A percentile compares a stretch with the other conserved stretches of the same genome.
These are phyloP conservation scores for Aporophyla nigra DNA, from an alignment of 2,888 invertebrate genomes.

Conservation along the genomic window DNA sequence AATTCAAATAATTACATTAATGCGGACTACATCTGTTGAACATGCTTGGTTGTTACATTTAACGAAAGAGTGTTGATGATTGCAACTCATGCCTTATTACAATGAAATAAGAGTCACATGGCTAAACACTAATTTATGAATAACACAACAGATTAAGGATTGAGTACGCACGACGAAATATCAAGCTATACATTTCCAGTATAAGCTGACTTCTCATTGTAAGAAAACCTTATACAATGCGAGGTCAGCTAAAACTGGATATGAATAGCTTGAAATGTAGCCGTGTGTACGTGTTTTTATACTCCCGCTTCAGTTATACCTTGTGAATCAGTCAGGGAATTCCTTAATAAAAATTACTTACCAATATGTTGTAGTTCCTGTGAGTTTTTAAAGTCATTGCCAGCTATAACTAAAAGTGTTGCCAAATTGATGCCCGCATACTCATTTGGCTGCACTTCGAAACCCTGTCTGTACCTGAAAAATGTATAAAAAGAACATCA, in stretches of 20 bases:
- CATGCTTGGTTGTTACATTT: not conserved
- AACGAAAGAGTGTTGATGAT: too few species aligned
- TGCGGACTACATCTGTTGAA: conserved; percentile 7
- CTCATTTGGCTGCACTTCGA: conserved; percentile 99
- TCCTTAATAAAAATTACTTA: conserved; percentile 69
- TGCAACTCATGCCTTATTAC: not conserved
- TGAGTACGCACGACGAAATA: too few species aligned
- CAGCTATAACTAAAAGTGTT: conserved; percentile 98
- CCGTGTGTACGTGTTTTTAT: too few species aligned
- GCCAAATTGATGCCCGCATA: conserved; percentile 99
- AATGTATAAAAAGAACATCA: conserved; percentile 5
- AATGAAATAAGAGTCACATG: not conserved
- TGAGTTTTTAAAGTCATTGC: conserved; percentile 98
- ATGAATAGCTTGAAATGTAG: too few species aligned
- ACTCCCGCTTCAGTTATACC: not conserved
- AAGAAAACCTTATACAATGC: too few species aligned
- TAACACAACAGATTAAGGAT: too few species aligned
- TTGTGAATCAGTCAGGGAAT: not conserved
- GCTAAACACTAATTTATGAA: too few species aligned
- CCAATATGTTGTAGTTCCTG: conserved; percentile 98
- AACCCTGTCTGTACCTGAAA: conserved; percentile 96
- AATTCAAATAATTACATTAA: conserved; percentile 29
- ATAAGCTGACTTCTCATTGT: too few species aligned
- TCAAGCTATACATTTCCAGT: too few species aligned
- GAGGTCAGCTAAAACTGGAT: too few species aligned